Conservation (phyloP, 2,113 vertebrate genomes). For the Gavia stellata region DNA sequence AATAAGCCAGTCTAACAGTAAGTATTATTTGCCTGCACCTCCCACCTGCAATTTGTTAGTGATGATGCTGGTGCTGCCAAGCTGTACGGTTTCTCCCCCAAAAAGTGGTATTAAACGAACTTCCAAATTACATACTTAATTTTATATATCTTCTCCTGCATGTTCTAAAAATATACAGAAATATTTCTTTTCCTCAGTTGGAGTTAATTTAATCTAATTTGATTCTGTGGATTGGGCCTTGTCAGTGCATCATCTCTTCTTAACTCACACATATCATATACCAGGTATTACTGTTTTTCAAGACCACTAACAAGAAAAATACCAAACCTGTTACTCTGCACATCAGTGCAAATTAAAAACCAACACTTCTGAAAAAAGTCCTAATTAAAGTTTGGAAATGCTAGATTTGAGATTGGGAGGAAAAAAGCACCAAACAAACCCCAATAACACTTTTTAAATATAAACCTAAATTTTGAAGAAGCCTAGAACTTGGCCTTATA, state of each 20-base stretch:
- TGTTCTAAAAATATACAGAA: not conserved
- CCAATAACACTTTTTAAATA: not conserved
- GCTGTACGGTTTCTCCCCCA: not conserved
- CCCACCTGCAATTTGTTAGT: not conserved
- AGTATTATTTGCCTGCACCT: not conserved
- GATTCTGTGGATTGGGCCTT: not conserved
- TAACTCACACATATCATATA: not conserved
- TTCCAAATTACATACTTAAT: not conserved
- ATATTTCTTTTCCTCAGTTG: not conserved
- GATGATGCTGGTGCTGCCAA: not conserved
- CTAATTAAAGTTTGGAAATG: not conserved
- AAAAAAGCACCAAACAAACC: not conserved
- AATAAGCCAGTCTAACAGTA: not conserved
- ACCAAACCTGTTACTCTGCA: not conserved
- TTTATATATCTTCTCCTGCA: not conserved
- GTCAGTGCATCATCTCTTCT: not conserved
- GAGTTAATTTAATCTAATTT: not conserved
- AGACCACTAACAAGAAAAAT: not conserved
- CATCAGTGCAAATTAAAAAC: not conserved
- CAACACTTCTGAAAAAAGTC: not conserved
- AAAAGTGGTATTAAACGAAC: not conserved
- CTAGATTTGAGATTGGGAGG: not conserved
- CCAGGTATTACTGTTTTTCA: not conserved
- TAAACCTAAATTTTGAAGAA: not conserved
- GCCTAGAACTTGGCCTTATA: not conserved